Evolutionary conservation across 1,140 invertebrate species (phyloP).

Genomic region (Brachionus angularis): DNA sequence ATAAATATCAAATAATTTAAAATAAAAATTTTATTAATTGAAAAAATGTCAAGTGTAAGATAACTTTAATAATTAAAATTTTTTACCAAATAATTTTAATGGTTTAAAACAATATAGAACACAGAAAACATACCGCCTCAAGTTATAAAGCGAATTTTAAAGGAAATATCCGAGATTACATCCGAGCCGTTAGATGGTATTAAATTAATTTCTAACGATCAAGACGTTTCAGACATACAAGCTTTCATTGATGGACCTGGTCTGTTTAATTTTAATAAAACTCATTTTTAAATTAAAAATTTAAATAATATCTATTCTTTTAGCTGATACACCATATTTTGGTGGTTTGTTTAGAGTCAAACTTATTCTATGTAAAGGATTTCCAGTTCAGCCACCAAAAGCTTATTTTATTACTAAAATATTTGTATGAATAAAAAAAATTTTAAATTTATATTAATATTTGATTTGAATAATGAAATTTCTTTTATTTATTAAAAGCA

Average conservation of each 20-base stretch:
- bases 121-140: slow-evolving; percentile 89
- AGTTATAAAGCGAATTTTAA: slow-evolving; percentile 75
- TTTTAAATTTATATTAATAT: not conserved
- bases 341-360: slow-evolving; percentile 71
- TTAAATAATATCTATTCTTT: slow-evolving; percentile 46
- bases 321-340: slow-evolving; percentile 58
- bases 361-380: slow-evolving; percentile 82
- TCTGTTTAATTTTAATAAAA: slow-evolving; percentile 42
- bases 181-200: slow-evolving; percentile 79
- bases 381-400: slow-evolving; percentile 84
- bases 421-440: slow-evolving; percentile 61
- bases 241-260: slow-evolving; percentile 83
- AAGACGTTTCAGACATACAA: slow-evolving; percentile 86
- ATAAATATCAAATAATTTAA: too few relatives aligned
- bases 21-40: too few relatives aligned
- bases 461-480: not conserved
- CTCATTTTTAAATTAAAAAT: not conserved
- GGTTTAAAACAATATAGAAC: slow-evolving; percentile 59
- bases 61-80: not conserved
- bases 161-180: slow-evolving; percentile 74
- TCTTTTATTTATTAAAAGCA: slow-evolving; percentile 59
- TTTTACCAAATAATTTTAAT: not conserved
- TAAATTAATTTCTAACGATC: slow-evolving; percentile 77
- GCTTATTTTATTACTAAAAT: slow-evolving; percentile 93
- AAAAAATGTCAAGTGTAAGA: slow-evolving; percentile 29